A percentile compares a stretch with the other conserved stretches of the same genome.
These are phyloP conservation scores for Nothoprocta perdicaria DNA, from an alignment of 2,113 vertebrate genomes.

Conservation along the genomic window DNA sequence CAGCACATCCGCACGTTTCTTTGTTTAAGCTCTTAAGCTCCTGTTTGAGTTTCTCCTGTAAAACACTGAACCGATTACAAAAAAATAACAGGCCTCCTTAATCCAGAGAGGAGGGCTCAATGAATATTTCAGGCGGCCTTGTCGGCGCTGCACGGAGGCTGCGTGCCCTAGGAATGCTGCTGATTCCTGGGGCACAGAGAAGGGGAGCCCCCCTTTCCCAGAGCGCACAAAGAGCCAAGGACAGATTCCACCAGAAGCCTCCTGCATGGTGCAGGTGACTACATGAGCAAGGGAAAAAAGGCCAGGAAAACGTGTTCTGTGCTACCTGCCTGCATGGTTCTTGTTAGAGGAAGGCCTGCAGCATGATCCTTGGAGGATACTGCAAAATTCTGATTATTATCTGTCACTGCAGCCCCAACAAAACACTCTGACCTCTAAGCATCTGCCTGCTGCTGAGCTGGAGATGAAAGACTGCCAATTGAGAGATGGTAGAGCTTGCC, in stretches of 20 bases:
- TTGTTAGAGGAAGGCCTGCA: neutral
- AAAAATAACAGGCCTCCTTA: neutral
- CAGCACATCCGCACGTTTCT: slow-evolving; percentile 10
- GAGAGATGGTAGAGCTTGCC: neutral
- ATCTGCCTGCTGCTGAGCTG: neutral
- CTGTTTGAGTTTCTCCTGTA: slow-evolving; percentile 55
- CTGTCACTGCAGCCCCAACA: neutral
- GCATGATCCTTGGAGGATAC: fast-evolving
- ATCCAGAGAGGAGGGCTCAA: neutral
- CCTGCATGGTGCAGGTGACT: neutral
- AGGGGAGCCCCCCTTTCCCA: neutral
- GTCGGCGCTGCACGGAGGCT: neutral
- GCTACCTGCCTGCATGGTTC: neutral
- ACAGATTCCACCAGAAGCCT: neutral
- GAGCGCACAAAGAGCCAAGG: neutral
- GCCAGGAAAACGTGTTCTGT: neutral
- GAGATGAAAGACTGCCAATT: neutral
- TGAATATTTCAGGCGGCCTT: neutral
- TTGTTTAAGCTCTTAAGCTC: slow-evolving; percentile 59
- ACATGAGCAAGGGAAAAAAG: neutral
- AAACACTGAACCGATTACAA: slow-evolving; percentile 39
- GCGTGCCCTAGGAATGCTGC: neutral
- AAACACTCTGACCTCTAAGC: neutral
- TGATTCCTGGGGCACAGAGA: neutral
- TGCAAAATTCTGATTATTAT: neutral